Conservation (phyloP, 2,113 vertebrate species). For the Nannospalax galili region DNA sequence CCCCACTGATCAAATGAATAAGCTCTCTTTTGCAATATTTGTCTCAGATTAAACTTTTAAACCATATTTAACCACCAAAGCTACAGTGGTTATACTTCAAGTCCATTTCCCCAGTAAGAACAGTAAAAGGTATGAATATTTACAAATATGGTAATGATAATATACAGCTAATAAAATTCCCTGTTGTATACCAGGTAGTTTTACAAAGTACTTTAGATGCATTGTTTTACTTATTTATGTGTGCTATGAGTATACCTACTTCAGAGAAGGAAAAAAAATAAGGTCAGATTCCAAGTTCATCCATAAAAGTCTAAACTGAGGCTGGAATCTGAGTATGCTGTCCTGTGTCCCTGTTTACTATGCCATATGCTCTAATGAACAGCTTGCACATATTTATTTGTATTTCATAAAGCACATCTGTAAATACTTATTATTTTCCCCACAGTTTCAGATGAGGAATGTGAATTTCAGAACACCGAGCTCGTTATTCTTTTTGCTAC, state of each 20-base stretch:
- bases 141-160: neutral
- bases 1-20: slow-evolving; percentile 12
- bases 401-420: neutral
- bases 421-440: neutral
- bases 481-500: neutral
- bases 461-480: neutral
- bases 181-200: neutral
- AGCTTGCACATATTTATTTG: neutral
- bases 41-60: neutral
- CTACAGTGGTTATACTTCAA: neutral
- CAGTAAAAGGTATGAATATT: neutral
- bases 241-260: neutral
- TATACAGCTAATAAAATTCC: neutral
- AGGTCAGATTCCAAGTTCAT: neutral
- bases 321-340: neutral
- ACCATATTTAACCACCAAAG: neutral
- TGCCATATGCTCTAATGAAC: neutral
- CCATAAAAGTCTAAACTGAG: neutral
- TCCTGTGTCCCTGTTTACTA: neutral
- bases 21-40: neutral
- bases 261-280: neutral
- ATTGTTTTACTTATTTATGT: slow-evolving; percentile 14
- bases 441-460: neutral
- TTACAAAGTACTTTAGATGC: neutral
- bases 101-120: slow-evolving; percentile 14